Conservation (phyloP, 2,797 vertebrate species). For the Eospalax fontanierii region DNA sequence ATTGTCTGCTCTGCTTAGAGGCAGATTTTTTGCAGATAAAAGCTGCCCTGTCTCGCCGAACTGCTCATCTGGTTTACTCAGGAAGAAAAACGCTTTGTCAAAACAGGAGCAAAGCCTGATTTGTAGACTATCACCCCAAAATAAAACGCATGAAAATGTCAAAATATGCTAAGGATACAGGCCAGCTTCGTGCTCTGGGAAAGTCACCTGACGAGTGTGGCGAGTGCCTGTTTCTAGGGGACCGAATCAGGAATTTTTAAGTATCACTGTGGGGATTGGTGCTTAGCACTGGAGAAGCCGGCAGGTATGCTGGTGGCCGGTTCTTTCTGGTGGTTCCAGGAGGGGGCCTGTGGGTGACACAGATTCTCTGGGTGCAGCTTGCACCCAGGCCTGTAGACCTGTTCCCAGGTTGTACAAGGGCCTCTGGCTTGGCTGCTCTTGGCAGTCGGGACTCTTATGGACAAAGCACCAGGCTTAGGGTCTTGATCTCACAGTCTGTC, state of each 20-base stretch:
- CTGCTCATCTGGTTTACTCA: slow-evolving; percentile 77
- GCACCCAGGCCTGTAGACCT: background rate
- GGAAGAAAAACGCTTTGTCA: slow-evolving; percentile 80
- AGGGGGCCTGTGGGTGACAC: too few relatives aligned
- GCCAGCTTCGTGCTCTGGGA: slow-evolving; percentile 10
- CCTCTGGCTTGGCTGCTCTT: background rate
- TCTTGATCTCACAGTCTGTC: background rate
- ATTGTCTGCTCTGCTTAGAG: slow-evolving; percentile 75
- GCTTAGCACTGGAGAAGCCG: background rate
- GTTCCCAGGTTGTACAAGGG: background rate
- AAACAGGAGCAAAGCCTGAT: slow-evolving; percentile 74
- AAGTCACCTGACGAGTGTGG: slow-evolving; percentile 46
- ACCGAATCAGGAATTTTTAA: background rate
- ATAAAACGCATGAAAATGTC: slow-evolving; percentile 73
- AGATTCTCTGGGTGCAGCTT: background rate
- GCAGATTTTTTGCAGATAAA: slow-evolving; percentile 79
- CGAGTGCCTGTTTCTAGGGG: background rate
- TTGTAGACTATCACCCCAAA: slow-evolving; percentile 79
- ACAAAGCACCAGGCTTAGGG: background rate
- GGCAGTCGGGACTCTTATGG: background rate
- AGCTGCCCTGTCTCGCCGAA: slow-evolving; percentile 79
- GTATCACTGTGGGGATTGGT: background rate
- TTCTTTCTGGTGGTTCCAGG: background rate
- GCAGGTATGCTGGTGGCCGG: background rate
- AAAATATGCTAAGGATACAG: slow-evolving; percentile 69